These are phyloP conservation scores for Heliconius hewitsoni DNA, from an alignment of 1,140 invertebrate species.

Conservation along the genomic window DNA sequence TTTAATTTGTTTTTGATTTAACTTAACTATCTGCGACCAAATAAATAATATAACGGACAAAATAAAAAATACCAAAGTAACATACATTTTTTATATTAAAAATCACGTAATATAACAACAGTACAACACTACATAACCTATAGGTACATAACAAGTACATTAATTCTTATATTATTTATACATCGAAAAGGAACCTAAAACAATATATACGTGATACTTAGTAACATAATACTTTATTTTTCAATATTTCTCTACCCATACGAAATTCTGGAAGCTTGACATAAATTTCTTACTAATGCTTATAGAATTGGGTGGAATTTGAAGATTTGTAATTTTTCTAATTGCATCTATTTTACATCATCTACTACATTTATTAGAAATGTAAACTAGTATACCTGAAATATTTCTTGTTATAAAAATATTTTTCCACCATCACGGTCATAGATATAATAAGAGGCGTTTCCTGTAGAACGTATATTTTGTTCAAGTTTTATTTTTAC, in stretches of 20 bases:
- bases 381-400: not conserved
- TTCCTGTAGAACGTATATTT: too few species aligned
- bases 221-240: slow-evolving; percentile 3
- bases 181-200: not conserved
- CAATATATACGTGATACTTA: not conserved
- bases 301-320: not conserved
- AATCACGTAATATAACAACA: not conserved
- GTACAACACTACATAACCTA: not conserved
- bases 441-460: too few species aligned
- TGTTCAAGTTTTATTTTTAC: too few species aligned
- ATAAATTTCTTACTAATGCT: not conserved
- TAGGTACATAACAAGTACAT: not conserved
- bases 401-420: not conserved
- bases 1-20: not conserved
- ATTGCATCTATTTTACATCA: not conserved
- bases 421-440: not conserved
- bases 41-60: not conserved
- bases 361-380: not conserved
- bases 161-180: not conserved
- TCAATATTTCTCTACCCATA: not conserved
- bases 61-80: slow-evolving; percentile 1
- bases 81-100: not conserved
- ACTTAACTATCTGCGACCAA: not conserved
- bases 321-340: not conserved
- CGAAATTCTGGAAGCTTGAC: not conserved